Base-by-base conservation (phyloP, 37 sponge, comb jelly and placozoan genomes). In the Beroe ovata region DNA sequence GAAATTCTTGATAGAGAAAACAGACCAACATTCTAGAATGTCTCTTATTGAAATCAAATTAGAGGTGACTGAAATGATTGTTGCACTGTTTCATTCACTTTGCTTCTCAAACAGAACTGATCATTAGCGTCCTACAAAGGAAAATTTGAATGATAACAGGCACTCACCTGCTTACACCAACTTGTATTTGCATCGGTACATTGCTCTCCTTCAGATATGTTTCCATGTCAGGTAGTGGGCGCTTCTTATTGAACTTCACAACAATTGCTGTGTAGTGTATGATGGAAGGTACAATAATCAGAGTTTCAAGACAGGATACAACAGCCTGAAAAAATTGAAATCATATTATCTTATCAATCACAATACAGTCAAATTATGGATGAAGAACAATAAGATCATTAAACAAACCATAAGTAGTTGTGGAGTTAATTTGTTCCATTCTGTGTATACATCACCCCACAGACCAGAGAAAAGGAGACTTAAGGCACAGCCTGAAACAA, bases 181-280 rank as follows among this genome's bases (percentile, higher is more conserved):
- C 84, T 77, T 77, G 84, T 38, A 42, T 39, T 25, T 42, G 42
- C n/a, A 42, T 39, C 4, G 54, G 54, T 42, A 21, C 35, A 21
- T 33, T 36, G 33, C 84, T 77, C 54, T 42, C 42, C 28, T 42
- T 42, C 23, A 77, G 84, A 26, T 77, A 77, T 22, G n/a, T 39
- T 54, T 77, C 84, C 84, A 77, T 77, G 41, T 77, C 84, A 39
- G 84, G 84, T 0, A 77, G 84, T 23, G 21, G 19, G 29, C 47
- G 47, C 18, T 30, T 32, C 38, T 40, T 77, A 35, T 77, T 77
- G 47, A 77, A 77, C 54, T 42, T 77, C 4, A 39, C n/a, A 3
- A 77, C 84, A 22, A n/a, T 25, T 20, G 22, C 33, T 1, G 47
- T 29, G 21, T 77, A 77, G 22, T 42, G 38, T 6, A 77, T 16